Base-by-base conservation (phyloP, 2,888 invertebrate species). In the Agriotes lineatus region DNA sequence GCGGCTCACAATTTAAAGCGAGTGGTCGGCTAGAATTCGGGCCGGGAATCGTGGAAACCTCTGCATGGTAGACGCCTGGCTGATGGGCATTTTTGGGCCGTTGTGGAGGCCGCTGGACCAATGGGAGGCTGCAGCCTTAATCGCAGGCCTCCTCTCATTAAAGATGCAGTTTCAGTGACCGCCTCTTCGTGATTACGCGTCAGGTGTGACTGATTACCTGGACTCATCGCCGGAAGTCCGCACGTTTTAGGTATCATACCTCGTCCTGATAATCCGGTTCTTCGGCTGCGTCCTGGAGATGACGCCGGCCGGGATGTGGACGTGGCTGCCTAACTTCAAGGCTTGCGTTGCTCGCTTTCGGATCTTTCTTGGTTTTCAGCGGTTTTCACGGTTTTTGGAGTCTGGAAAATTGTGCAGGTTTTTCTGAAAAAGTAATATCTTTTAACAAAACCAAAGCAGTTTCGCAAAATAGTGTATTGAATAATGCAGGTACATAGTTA, bases 171-270 rank as follows among this genome's bases (percentile, higher is more conserved):
- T 78, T 67, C 69, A 60, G 79, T 78, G 76, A 79, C 80, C 84
- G 83, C 84, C 84, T 82, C 79, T 84, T 83, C 79, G 79, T 83
- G 84, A 84, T 84, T 82, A 82, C 81, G 77, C 79, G 83, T 84
- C 84, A 84, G 82, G 81, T 82, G 82, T 84, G 84, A 84, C 76
- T 83, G 84, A 84, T 84, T 80, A 82, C 82, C 82, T 80, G 80
- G 82, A 75, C 78, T 48, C 69, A 77, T 80, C 81, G 81, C 82
- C 83, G 83, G 83, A 83, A 83, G 82, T 82, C 77, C 77, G 71
- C 64, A 69, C 72, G 74, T 77, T 78, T 77, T 76, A 76, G 76
- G 76, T 61, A 69, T 64, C 67, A 50, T 69, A 56, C 76, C 76
- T 76, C 33, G 52, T 30, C 48, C 77, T 74, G 76, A 77, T 77